Evolutionary conservation across 2,797 vertebrate species (phyloP), one percentile per base, ranked within the genome.

Genomic region (Schizopygopsis pylzovi): DNA sequence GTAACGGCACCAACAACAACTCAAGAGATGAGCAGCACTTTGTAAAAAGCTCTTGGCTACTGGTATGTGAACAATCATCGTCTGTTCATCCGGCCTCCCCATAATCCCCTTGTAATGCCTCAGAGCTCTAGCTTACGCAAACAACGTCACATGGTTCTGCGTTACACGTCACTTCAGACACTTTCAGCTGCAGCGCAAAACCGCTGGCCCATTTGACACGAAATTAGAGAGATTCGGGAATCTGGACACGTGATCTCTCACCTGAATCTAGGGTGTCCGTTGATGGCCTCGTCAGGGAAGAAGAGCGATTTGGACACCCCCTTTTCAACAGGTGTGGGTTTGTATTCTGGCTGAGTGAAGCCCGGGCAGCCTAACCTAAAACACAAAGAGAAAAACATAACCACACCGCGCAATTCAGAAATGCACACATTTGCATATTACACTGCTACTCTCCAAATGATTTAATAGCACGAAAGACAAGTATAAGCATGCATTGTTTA

Each of bases 231-330:
- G 28, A 33, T 33, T 33, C 63, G 4, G 13, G 63, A 65, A 22
- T 41, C 18, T 11, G 67, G 67, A 47, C 81, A 83, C 41, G 37
- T 37, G 28, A 77, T 22, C 45, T 28, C 54, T 85, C 90, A 99
- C 98, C 98, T 96, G 93, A 99, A 99, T 89, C 98, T 96, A 1
- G 98, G 98, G 90, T 99, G 98, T 83, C 93, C 95, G 94, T 97
- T 98, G 91, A 99, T 99, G 72, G 97, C 98, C 95, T 99, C 96
- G 83, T 99, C 98, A 4, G 97, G 98, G 90, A 99, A 98, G 93
- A 99, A 99, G 78, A 99, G 95, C 0, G 98, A 99, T 91, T 97
- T 99, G 20, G 97, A 98, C 83, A 94, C 98, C 86, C 98, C 97
- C 89, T 91, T 95, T 92, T 99, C 98, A 28, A 97, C 93, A 0